phyloP scores from a whole-genome alignment of 2,113 vertebrate species.

The Hyperopisus bebe region DNA sequence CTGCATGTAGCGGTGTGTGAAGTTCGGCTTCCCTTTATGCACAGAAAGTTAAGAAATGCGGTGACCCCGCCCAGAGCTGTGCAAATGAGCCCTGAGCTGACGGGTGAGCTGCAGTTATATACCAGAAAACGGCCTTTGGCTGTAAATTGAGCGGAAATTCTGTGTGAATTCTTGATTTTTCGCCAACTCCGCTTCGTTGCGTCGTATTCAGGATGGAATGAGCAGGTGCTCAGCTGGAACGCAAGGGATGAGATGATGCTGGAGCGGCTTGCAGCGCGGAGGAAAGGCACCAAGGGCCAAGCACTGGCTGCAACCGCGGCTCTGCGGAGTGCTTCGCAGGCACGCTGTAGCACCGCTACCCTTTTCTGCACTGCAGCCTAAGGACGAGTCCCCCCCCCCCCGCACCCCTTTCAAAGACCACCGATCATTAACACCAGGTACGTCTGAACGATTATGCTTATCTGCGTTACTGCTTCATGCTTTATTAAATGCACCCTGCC shows the following conservation, averaged over 20 bases:
- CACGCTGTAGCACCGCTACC: not conserved
- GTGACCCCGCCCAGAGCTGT: not conserved
- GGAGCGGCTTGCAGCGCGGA: not conserved
- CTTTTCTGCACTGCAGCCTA: not conserved
- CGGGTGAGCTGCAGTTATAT: not conserved
- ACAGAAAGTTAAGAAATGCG: not conserved
- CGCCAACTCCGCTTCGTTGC: not conserved
- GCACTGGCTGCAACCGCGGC: not conserved
- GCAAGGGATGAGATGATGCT: not conserved
- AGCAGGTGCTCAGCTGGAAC: not conserved
- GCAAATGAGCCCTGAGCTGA: not conserved
- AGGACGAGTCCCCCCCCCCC: not conserved
- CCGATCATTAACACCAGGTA: not conserved
- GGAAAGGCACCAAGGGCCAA: not conserved
- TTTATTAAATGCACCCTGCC: not conserved
- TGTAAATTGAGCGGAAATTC: not conserved
- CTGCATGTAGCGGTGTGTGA: not conserved
- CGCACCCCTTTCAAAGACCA: not conserved
- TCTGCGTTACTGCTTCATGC: not conserved
- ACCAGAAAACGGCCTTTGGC: not conserved
- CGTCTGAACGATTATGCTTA: not conserved
- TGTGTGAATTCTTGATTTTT: not conserved
- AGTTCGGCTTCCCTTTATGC: not conserved
- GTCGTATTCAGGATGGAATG: not conserved
- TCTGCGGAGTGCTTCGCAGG: not conserved